Evolutionary conservation across 2,888 invertebrate genomes (phyloP).

Genomic region (Watsonalla binaria): DNA sequence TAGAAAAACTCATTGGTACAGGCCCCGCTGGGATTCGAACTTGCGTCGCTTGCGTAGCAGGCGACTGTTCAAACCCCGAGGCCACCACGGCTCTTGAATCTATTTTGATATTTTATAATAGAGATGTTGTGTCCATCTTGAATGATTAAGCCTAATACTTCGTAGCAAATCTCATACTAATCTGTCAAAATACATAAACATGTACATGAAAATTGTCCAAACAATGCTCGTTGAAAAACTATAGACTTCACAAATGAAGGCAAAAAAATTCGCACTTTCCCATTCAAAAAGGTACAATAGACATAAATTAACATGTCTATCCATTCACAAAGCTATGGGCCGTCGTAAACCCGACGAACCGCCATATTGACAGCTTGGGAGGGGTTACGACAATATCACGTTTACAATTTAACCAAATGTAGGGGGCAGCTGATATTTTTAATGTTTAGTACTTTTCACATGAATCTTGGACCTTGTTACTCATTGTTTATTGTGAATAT

Average conservation of each 20-base stretch:
- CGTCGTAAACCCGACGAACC: slow-evolving; percentile 41
- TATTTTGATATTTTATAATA: no score
- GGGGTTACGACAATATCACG: slow-evolving; percentile 22
- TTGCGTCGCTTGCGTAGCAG: no score
- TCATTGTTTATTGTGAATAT: no score
- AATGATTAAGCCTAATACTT: background rate
- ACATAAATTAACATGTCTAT: slow-evolving; percentile 31
- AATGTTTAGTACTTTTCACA: background rate
- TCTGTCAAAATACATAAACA: background rate
- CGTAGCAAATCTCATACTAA: background rate
- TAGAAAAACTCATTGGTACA: no score
- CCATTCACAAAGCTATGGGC: slow-evolving; percentile 16
- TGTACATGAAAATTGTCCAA: background rate
- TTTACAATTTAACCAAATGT: slow-evolving; percentile 54
- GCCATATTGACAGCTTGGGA: slow-evolving; percentile 34
- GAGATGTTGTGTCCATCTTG: no score
- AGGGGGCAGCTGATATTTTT: slow-evolving; percentile 5
- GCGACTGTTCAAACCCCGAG: no score
- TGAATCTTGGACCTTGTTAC: no score
- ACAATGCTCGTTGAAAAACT: background rate
- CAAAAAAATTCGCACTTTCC: background rate
- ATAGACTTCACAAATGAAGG: background rate
- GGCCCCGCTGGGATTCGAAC: no score
- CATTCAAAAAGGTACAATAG: slow-evolving; percentile 12
- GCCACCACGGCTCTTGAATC: no score